These are phyloP conservation scores for Cranoglanis bouderius DNA, from an alignment of 2,113 vertebrate species.

Conservation along the genomic window DNA sequence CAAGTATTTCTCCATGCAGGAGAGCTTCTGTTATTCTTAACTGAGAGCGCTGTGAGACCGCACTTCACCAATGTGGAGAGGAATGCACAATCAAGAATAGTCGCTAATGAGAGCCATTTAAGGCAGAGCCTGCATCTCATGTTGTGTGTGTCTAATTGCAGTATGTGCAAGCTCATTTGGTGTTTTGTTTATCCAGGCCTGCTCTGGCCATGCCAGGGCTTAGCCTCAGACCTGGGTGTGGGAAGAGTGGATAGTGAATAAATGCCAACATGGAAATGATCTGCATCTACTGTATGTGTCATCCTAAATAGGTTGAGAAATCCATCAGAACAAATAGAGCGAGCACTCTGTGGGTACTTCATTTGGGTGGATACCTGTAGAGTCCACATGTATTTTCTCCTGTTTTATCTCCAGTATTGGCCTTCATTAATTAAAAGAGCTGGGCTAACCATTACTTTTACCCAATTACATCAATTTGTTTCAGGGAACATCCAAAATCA, in stretches of 20 bases:
- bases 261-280: constrained; percentile 50
- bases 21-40: constrained; percentile 33
- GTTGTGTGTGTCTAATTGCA: constrained; percentile 24
- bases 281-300: constrained; percentile 50
- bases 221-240: constrained; percentile 7
- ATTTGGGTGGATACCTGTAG: constrained; percentile 24
- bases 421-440: constrained; percentile 37
- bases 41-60: constrained; percentile 7
- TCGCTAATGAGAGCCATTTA: constrained; percentile 42
- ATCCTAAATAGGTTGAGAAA: constrained; percentile 38
- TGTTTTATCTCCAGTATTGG: constrained; percentile 53
- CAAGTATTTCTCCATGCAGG: constrained; percentile 36
- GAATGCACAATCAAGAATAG: constrained; percentile 26
- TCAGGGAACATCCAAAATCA: constrained; percentile 50
- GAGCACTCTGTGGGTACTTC: constrained; percentile 18
- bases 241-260: constrained; percentile 18
- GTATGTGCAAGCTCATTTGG: constrained; percentile 43
- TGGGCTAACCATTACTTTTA: constrained; percentile 49
- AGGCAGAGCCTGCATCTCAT: constrained; percentile 24
- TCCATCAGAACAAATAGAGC: constrained; percentile 40
- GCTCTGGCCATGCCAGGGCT: constrained; percentile 23
- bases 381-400: constrained; percentile 34
- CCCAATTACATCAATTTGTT: constrained; percentile 61
- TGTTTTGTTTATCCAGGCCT: constrained; percentile 45
- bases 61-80: constrained; percentile 22